A percentile compares a stretch with the other conserved stretches of the same genome.
Conservation (phyloP, 2,113 vertebrate genomes). For the Chamaetylas fuelleborni region DNA sequence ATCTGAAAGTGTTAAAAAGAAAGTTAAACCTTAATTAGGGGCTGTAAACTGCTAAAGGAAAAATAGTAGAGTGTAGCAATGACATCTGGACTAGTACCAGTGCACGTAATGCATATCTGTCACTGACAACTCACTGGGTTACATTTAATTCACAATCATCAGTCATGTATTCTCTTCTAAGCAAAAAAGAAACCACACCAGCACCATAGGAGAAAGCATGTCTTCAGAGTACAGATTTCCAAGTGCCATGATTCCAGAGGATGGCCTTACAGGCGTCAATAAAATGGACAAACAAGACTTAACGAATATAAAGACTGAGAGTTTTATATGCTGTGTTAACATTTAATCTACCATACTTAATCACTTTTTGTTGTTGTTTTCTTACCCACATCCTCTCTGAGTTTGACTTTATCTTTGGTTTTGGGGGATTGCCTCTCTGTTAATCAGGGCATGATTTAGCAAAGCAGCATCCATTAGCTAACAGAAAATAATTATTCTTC, state of each 20-base stretch:
- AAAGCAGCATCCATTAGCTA: background rate
- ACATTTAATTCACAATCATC: conserved; percentile 69
- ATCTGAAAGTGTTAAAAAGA: conserved; percentile 53
- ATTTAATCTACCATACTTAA: background rate
- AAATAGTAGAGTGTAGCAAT: conserved; percentile 21
- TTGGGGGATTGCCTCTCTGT: background rate
- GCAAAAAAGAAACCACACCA: background rate
- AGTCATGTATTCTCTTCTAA: conserved; percentile 60
- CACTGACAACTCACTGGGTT: conserved; percentile 68
- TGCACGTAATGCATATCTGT: conserved; percentile 59
- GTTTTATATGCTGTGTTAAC: conserved; percentile 2
- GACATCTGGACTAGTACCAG: conserved; percentile 40
- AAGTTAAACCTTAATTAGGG: conserved; percentile 60
- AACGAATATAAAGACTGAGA: conserved; percentile 18
- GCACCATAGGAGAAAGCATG: background rate
- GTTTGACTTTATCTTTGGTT: background rate
- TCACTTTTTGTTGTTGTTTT: conserved; percentile 32
- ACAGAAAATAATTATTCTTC: background rate
- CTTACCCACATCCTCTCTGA: background rate
- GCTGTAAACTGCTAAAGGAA: conserved; percentile 42
- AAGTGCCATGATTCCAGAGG: background rate
- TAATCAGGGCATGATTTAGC: background rate
- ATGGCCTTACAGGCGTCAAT: conserved; percentile 1
- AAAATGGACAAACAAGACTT: background rate
- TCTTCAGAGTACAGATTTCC: conserved; percentile 36